Conservation (phyloP, 2,113 vertebrate genomes). For the Geococcyx californianus region DNA sequence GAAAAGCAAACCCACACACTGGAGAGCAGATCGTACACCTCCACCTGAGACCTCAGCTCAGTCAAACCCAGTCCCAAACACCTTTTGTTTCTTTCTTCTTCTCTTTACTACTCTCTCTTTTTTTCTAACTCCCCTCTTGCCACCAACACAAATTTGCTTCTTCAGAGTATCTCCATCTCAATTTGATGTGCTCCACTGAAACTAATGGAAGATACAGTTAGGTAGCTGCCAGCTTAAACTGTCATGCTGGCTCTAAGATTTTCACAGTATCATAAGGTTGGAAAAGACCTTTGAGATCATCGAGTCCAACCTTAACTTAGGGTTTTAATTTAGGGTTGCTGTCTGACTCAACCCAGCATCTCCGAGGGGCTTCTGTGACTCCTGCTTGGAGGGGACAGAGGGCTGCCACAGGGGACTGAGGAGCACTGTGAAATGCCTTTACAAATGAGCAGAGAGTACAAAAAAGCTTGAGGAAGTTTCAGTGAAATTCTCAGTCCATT, state of each 20-base stretch:
- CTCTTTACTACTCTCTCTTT: not conserved
- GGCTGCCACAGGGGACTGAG: not conserved
- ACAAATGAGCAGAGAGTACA: not conserved
- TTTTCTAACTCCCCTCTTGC: not conserved
- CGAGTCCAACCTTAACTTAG: too few relatives aligned
- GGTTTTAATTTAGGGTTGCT: not conserved
- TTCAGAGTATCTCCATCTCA: not conserved
- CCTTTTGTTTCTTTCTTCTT: not conserved
- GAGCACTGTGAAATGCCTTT: accelerated
- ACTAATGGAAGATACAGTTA: not conserved
- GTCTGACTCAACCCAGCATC: not conserved
- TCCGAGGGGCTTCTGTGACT: not conserved
- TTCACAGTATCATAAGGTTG: too few relatives aligned
- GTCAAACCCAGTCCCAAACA: not conserved
- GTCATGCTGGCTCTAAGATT: not conserved
- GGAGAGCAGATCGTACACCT: not conserved
- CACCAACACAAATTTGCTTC: not conserved
- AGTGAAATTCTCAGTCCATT: not conserved
- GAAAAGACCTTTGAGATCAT: too few relatives aligned
- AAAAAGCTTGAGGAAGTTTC: not conserved
- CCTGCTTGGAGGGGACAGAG: not conserved
- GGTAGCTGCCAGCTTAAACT: not conserved
- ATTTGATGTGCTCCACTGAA: not conserved
- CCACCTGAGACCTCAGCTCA: not conserved
- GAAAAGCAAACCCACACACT: not conserved